Base-by-base conservation (phyloP, 2,797 vertebrate genomes). In the Todus mexicanus region DNA sequence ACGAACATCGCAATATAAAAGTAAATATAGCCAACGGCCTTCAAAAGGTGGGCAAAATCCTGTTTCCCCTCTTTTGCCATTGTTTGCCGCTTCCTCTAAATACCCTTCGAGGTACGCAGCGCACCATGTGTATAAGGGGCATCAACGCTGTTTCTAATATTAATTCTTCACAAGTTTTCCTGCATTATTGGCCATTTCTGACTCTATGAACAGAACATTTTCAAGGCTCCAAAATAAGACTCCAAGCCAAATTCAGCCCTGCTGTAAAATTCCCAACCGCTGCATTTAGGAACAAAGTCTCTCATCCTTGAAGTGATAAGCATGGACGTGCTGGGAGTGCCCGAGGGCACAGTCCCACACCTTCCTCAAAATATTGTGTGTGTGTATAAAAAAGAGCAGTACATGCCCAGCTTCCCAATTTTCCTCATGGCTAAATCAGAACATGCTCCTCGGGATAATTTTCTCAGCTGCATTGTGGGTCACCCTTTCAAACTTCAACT, bases 221-320 rank as follows among this genome's bases (percentile, higher is more conserved):
- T 85, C 69, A 89, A 78, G 66, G 65, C 75, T 91, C 59, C 40
- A 48, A 79, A 70, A 42, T 74, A 87, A 71, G 31, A 72, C 76
- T 94, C 66, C 59, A 69, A 90, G 92, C 20, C 54, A 83, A 72
- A 75, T 38, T 37, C 79, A 89, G 40, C 85, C 59, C 33, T 77
- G 64, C 63, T 78, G 50, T 88, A 84, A 82, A 92, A 89, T 89
- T 93, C 51, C 84, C 61, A 87, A 31, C 82, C 82, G 90, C 54
- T 5, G 2, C 42, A 31, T 80, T 89, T 89, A 92, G 84, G 69
- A 92, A 15, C 19, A n/a, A 90, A 84, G 31, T 65, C 84, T 95
- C 11, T 77, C 92, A 60, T 87, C 47, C 56, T 89, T 76, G 21
- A 92, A 89, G 57, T 64, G 33, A 51, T 82, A 89, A 87, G 68